phyloP scores from a whole-genome alignment of 2,797 vertebrate species.

The Petrocephalus sullivani region DNA sequence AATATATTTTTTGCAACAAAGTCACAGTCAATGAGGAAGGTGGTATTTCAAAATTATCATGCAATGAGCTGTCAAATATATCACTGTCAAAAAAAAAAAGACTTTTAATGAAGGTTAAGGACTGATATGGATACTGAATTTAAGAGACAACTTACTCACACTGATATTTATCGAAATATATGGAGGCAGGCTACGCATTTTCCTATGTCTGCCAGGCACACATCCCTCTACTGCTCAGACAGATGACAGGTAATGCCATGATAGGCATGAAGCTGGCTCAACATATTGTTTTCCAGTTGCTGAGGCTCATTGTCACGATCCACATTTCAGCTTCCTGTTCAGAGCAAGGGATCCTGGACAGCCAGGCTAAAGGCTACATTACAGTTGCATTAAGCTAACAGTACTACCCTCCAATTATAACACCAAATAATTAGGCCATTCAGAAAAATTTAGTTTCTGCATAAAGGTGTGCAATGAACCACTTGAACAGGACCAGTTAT shows the following conservation, averaged over 20 bases:
- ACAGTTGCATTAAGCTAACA: constrained; percentile 23
- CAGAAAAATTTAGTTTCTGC: constrained; percentile 10
- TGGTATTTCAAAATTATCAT: neutral
- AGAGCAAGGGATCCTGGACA: neutral
- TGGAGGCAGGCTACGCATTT: neutral
- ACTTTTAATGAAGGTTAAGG: neutral
- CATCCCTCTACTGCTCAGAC: neutral
- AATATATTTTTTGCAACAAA: neutral
- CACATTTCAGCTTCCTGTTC: neutral
- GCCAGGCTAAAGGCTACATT: constrained; percentile 14
- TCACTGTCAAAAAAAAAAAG: neutral
- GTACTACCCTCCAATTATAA: neutral
- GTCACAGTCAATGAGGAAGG: neutral
- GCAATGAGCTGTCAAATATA: neutral
- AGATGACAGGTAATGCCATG: neutral
- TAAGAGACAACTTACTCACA: neutral
- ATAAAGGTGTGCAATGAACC: constrained; percentile 5
- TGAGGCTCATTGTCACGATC: neutral
- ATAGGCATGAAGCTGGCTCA: neutral
- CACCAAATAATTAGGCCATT: constrained; percentile 16
- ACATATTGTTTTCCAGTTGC: neutral
- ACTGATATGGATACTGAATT: neutral
- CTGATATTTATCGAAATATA: neutral
- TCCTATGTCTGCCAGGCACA: neutral
- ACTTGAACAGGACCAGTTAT: neutral